Base-by-base conservation (phyloP, 2,113 vertebrate genomes). In the Apaloderma vittatum region DNA sequence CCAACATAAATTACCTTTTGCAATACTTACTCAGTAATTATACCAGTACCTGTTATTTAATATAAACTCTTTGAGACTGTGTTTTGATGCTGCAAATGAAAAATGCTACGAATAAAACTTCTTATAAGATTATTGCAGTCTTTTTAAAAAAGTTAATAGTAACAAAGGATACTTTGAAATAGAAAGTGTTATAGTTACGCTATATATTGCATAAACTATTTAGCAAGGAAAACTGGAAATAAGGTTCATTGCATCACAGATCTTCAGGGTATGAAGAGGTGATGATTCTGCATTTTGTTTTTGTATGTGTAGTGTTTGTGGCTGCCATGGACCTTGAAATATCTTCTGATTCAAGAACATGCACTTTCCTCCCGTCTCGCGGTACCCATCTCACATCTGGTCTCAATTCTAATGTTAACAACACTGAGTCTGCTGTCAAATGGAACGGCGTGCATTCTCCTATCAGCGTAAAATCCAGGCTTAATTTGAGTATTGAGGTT, bases 401-500 rank as follows among this genome's bases (percentile, higher is more conserved):
- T 94, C 95, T 98, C 30, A 96, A 89, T 83, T 98, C 98, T 43
- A 98, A 98, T 58, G 97, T 97, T 15, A 99, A 96, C 97, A 99
- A 93, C 97, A 92, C 97, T 0, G 98, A 97, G 68, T 63, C 98
- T 91, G 92, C 93, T 29, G 88, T 96, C 67, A 98, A 97, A 84
- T 97, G 96, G 88, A 98, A 98, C 46, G 98, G 98, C 4, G 48
- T 98, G 4, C 98, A 97, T 78, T 98, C 98, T 78, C 98, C 98
- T 4, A 68, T 98, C 92, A 98, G 94, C 21, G 95, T 98, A 20
- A 98, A 98, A 75, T 97, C 98, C 78, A 98, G 98, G 93, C 98
- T 99, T 68, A 99, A 99, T 97, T 82, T 99, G 59, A 99, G 98
- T 79, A 99, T 99, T 88, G 99, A 99, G 95, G 98, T 99, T 83